Base-by-base conservation (phyloP, 1,140 invertebrate genomes). In the Ceratitis capitata region DNA sequence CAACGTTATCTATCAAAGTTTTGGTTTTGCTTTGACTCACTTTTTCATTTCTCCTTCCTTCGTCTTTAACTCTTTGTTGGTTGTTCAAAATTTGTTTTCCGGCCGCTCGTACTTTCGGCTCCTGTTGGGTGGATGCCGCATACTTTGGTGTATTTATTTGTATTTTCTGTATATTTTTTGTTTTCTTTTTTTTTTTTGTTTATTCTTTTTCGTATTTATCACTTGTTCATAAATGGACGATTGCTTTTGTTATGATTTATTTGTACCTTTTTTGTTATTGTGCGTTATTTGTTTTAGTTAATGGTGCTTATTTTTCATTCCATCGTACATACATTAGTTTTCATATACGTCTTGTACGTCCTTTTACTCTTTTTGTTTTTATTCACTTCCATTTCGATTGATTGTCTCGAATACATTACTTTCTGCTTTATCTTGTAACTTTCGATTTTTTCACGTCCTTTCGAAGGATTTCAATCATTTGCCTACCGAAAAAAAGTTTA, bases 1-100 rank as follows among this genome's bases (percentile, higher is more conserved):
- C 69, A 5, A 19, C 39, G 69, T 45, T 78, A 78, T 78, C 69
- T 78, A 78, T 45, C 69, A 78, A 78, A 16, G n/a, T 78, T 74
- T 42, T 78, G 35, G 39, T 26, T 78, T 78, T 42, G 32, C 39
- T 45, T 78, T 9, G 23, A 35, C 32, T 45, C 69, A n/a, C 39
- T 19, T 26, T n/a, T 47, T 61, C 26, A 61, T 26, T 61, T 19
- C 16, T 16, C 29, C 29, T 64, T 64, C 32, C 3, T 32, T 32
- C 6, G 19, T 12, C 14, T 19, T 3, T 12, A 64, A 32, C 58
- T 64, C 29, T 64, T 64, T 64, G 23, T 10, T 64, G 29, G n/a
- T n/a, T 32, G n/a, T n/a, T 9, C n/a, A 6, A 53, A 29, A n/a
- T 61, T 61, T 61, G 6, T 56, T 19, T 5, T 0, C n/a, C 51